These are phyloP conservation scores for Strongylocentrotus purpuratus DNA, from an alignment of 35 echinoderm and acorn worm genomes.

Conservation along the genomic window DNA sequence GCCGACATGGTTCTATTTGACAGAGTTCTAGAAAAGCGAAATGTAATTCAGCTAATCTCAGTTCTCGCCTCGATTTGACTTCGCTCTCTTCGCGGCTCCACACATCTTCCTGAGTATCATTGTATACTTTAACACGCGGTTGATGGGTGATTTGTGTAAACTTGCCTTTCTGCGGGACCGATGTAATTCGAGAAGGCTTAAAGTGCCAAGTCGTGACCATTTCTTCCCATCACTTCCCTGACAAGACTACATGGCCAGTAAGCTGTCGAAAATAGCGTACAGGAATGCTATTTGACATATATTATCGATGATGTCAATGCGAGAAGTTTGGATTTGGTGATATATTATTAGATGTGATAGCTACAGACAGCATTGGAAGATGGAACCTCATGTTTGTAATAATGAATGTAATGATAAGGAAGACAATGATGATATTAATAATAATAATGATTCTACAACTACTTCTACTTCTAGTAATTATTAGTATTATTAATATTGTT, in stretches of 20 bases:
- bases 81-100: neutral
- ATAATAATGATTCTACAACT: neutral
- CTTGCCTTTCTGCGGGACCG: neutral
- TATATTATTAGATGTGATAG: neutral
- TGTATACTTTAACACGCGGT: conserved; percentile 17
- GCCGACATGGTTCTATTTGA: neutral
- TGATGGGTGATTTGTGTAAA: conserved; percentile 12
- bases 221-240: neutral
- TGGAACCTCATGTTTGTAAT: neutral
- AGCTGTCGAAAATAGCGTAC: neutral
- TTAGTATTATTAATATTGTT: no score
- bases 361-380: neutral
- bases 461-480: no score
- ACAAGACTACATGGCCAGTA: neutral
- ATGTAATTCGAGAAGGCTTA: neutral
- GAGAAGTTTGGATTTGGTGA: neutral
- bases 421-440: neutral
- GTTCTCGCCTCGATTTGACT: neutral
- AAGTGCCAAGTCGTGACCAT: neutral
- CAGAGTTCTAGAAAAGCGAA: conserved; percentile 8
- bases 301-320: neutral
- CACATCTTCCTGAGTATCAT: neutral
- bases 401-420: neutral
- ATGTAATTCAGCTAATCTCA: neutral
- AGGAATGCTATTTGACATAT: neutral